These are phyloP conservation scores for Pantherophis alleghaniensis DNA, from an alignment of 2,797 vertebrate species.

Conservation along the genomic window DNA sequence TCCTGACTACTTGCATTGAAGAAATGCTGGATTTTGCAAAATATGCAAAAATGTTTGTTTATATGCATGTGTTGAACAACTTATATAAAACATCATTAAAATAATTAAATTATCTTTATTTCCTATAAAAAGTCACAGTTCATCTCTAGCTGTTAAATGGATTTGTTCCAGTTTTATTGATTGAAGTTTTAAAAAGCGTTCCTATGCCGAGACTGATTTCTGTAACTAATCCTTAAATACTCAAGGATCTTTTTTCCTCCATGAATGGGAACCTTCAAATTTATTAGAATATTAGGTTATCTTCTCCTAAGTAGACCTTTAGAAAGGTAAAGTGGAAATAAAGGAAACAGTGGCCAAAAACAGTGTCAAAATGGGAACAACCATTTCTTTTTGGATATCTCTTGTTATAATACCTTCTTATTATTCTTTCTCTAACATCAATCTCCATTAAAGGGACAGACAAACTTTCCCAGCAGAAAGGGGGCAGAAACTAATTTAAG, in stretches of 20 bases:
- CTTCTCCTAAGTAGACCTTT: neutral
- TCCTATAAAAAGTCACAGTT: constrained; percentile 22
- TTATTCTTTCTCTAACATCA: neutral
- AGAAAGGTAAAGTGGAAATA: neutral
- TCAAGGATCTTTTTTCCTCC: neutral
- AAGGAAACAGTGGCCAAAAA: neutral
- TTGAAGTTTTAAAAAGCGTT: constrained; percentile 34
- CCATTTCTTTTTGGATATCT: neutral
- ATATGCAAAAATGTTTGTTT: constrained; percentile 43
- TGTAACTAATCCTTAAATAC: neutral
- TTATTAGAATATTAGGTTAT: neutral
- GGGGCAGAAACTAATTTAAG: neutral
- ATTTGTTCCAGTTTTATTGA: constrained; percentile 16
- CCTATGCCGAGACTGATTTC: constrained; percentile 13
- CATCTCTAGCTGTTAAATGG: constrained; percentile 5
- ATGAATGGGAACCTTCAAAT: neutral
- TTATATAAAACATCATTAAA: constrained; percentile 58
- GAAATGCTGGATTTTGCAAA: constrained; percentile 30
- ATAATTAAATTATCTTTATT: constrained; percentile 48
- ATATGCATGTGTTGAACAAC: constrained; percentile 42
- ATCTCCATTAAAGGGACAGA: neutral
- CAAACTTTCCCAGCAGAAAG: neutral
- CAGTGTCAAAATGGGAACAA: neutral
- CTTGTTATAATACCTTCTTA: neutral
- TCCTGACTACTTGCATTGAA: constrained; percentile 41